phyloP scores from a whole-genome alignment of 2,797 vertebrate species.

The Poeciliopsis paucimaculata region DNA sequence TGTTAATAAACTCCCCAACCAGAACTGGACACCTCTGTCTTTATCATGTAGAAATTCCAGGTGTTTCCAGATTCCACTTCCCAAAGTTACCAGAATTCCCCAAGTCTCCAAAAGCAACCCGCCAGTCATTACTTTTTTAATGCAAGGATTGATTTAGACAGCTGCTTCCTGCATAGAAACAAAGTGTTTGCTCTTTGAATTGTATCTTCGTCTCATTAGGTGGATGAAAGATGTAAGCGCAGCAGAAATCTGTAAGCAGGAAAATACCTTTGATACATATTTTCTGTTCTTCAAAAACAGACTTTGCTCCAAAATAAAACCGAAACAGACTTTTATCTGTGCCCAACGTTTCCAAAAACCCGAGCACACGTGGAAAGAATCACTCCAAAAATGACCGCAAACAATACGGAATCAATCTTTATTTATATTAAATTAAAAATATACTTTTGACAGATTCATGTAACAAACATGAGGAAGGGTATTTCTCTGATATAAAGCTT shows the following conservation, averaged over 20 bases:
- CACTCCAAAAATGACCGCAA: conserved; percentile 15
- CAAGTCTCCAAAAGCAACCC: too few species aligned
- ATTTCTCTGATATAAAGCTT: conserved; percentile 94
- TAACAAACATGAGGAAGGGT: conserved; percentile 99
- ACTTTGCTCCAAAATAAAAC: neutral
- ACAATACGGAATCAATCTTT: conserved; percentile 95
- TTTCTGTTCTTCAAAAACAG: neutral
- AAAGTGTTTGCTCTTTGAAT: neutral
- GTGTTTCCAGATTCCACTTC: neutral
- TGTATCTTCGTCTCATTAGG: neutral
- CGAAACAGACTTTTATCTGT: neutral
- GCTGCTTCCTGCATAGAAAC: neutral
- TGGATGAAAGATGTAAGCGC: neutral
- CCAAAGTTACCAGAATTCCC: neutral
- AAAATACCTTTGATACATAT: neutral
- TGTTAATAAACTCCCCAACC: neutral
- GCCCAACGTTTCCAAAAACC: neutral
- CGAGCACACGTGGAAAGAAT: neutral
- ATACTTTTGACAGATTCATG: conserved; percentile 99
- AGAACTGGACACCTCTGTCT: neutral
- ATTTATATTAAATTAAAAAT: conserved; percentile 99
- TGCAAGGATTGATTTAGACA: neutral
- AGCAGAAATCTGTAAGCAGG: neutral
- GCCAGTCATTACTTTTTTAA: neutral
- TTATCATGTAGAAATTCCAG: neutral